Conservation (phyloP, 1,140 invertebrate genomes). For the Trissolcus basalis region DNA sequence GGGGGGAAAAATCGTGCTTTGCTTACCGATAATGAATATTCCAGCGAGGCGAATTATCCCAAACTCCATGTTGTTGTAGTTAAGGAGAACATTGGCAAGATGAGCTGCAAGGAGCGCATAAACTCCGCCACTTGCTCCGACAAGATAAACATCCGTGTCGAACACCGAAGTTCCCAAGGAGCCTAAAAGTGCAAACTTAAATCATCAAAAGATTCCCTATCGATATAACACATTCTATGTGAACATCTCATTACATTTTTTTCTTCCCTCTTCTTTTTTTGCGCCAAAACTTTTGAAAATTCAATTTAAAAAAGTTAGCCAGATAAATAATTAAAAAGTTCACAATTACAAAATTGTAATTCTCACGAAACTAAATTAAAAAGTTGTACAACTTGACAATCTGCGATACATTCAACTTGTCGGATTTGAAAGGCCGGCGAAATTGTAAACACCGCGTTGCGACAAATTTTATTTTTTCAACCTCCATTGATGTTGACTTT, state of each 20-base stretch:
- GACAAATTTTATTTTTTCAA: too few relatives aligned
- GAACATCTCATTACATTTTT: background rate
- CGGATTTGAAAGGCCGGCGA: too few relatives aligned
- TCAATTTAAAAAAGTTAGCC: too few relatives aligned
- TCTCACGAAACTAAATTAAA: too few relatives aligned
- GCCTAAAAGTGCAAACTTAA: conserved; percentile 74
- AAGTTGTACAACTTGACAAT: too few relatives aligned
- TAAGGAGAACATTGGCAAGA: conserved; percentile 94
- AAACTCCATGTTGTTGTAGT: conserved; percentile 98
- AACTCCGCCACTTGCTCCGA: conserved; percentile 95
- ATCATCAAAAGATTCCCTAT: conserved; percentile 34
- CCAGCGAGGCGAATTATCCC: conserved; percentile 92
- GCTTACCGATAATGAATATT: conserved; percentile 93
- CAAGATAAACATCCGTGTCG: conserved; percentile 93
- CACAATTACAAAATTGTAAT: too few relatives aligned
- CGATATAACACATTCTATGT: conserved; percentile 4
- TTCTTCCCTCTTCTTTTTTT: background rate
- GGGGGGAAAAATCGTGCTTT: conserved; percentile 19
- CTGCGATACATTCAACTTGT: too few relatives aligned
- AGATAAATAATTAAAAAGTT: too few relatives aligned
- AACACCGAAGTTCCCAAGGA: conserved; percentile 96
- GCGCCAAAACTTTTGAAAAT: background rate
- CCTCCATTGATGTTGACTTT: background rate
- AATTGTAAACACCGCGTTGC: too few relatives aligned
- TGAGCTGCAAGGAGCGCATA: conserved; percentile 96